Percentiles rank a stretch among this genome's conserved stretches.
Evolutionary conservation across 2,888 invertebrate species (phyloP).

Genomic region (Drosophila prostipennis): DNA sequence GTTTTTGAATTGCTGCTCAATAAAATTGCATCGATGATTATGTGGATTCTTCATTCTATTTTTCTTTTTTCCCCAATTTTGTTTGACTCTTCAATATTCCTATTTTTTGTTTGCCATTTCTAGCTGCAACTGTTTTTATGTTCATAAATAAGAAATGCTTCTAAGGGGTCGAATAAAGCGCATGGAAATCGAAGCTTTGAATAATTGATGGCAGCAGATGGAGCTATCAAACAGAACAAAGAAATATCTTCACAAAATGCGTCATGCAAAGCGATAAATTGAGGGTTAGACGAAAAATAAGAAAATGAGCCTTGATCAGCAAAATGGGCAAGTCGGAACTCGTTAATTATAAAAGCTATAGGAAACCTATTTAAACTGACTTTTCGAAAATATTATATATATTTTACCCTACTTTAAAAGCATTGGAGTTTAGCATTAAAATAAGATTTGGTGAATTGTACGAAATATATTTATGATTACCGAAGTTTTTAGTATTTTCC

Average conservation of each 20-base stretch:
- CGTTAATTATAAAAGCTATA: too few species aligned
- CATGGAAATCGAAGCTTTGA: slow-evolving; percentile 71
- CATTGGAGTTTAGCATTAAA: too few species aligned
- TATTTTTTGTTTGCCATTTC: slow-evolving; percentile 10
- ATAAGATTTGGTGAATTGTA: too few species aligned
- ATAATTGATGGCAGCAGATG: slow-evolving; percentile 74
- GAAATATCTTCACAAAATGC: slow-evolving; percentile 45
- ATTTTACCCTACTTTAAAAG: too few species aligned
- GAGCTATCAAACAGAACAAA: slow-evolving; percentile 47
- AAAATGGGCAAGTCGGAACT: neutral
- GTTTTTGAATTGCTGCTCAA: slow-evolving; percentile 79
- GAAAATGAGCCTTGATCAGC: neutral
- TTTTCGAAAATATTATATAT: too few species aligned
- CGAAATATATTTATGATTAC: too few species aligned
- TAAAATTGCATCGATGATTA: slow-evolving; percentile 79
- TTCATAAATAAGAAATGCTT: slow-evolving; percentile 67
- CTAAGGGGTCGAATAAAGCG: slow-evolving; percentile 44
- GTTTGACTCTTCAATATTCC: slow-evolving; percentile 53
- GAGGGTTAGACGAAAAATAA: slow-evolving; percentile 3
- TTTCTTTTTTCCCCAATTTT: slow-evolving; percentile 27
- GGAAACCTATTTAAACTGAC: too few species aligned
- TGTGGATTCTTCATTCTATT: slow-evolving; percentile 67
- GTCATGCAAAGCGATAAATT: slow-evolving; percentile 61
- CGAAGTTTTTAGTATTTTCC: too few species aligned
- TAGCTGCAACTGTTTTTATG: slow-evolving; percentile 54